Evolutionary conservation across 2,113 vertebrate genomes (phyloP), one percentile per base, ranked within the genome.

Genomic region (Struthidea cinerea): DNA sequence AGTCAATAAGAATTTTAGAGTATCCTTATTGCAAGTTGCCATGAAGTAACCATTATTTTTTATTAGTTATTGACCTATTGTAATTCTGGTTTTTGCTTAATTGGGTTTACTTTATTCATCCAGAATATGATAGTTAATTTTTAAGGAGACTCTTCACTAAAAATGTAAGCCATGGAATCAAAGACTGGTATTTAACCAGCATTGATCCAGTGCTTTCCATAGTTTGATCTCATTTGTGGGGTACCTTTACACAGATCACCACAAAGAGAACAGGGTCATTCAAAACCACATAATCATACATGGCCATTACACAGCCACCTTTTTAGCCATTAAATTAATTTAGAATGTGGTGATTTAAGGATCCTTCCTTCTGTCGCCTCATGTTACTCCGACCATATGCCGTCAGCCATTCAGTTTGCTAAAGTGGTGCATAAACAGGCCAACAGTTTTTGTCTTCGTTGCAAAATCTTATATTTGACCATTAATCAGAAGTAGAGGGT

Each of bases 1-100:
- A 90, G 42, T 96, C 35, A 75, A 19, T 94, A 76, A 91, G 60
- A 94, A 73, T 88, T 74, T 84, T 96, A 65, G 69, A 85, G 33
- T 68, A 82, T 93, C 44, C 24, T 88, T 74, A 76, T 41, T 74
- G 21, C 23, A 70, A 60, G 77, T 44, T 78, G 10, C 26, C 30
- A 35, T 50, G n/a, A 59, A 81, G 35, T 32, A 42, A 47, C 8
- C 5, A 9, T 67, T 81, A 55, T 75, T 94, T 79, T 71, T 89
- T 18, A 49, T 73, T 75, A 68, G 10, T 52, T 90, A 26, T 68
- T 84, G 79, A 33, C 28, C 82, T 94, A 32, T 77, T 69, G 46
- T 44, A 46, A 56, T 89, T 91, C 42, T 85, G 28, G 2, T 53
- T 85, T 61, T 70, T 63, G 24, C 19, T 42, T 79, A 24, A 33